Percentiles rank a stretch among this genome's conserved stretches.
Evolutionary conservation across 2,888 invertebrate genomes (phyloP).

Genomic region (Argynnis bischoffii): DNA sequence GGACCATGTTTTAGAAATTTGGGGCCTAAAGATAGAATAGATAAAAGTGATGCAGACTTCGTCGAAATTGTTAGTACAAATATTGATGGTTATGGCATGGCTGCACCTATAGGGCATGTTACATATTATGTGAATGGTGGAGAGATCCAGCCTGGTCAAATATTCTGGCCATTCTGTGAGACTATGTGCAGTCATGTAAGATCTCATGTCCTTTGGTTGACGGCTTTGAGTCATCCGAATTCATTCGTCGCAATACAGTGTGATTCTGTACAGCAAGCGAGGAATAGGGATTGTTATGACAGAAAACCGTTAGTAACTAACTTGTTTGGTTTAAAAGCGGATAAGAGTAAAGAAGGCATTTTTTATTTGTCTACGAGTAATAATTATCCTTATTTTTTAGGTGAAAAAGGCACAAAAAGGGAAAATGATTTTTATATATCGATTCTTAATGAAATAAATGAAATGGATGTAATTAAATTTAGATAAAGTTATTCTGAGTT

Average conservation of each 20-base stretch:
- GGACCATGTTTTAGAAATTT: conserved; percentile 68
- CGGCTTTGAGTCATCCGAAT: conserved; percentile 44
- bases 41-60: conserved; percentile 63
- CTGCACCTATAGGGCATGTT: conserved; percentile 63
- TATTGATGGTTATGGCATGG: conserved; percentile 66
- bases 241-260: conserved; percentile 49
- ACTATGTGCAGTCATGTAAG: conserved; percentile 48
- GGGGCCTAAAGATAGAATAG: conserved; percentile 58
- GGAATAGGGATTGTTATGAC: conserved; percentile 46
- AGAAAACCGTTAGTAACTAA: conserved; percentile 46
- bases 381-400: conserved; percentile 60
- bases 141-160: conserved; percentile 53
- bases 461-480: conserved; percentile 40
- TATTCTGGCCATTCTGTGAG: conserved; percentile 45
- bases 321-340: conserved; percentile 44
- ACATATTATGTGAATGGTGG: conserved; percentile 71
- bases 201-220: conserved; percentile 45
- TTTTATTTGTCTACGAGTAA: conserved; percentile 50
- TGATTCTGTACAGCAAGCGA: conserved; percentile 50
- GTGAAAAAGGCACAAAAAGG: conserved; percentile 56
- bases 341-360: conserved; percentile 48
- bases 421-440: conserved; percentile 50
- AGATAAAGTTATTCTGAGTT: conserved; percentile 15
- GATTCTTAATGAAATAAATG: conserved; percentile 31
- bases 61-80: conserved; percentile 62